phyloP scores from a whole-genome alignment of 2,113 vertebrate species.

The Salvelinus fontinalis region DNA sequence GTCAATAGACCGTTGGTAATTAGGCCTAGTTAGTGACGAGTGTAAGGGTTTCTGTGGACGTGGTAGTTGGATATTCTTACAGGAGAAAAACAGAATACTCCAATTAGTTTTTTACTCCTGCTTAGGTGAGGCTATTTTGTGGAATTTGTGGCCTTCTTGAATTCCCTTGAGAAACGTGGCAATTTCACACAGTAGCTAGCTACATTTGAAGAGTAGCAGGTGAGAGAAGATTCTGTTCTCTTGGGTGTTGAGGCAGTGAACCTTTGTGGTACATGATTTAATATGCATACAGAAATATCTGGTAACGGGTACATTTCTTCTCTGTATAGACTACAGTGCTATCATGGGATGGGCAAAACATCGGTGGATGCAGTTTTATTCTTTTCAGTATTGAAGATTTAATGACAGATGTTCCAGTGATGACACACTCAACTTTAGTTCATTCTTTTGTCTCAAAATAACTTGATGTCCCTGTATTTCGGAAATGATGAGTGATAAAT shows the following conservation, averaged over 20 bases:
- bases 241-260: constrained; percentile 3
- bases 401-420: too few relatives aligned
- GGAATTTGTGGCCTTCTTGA: not conserved
- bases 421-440: too few relatives aligned
- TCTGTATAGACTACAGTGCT: constrained; percentile 3
- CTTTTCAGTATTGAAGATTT: too few relatives aligned
- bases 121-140: not conserved
- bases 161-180: not conserved
- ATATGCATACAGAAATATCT: constrained; percentile 39
- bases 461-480: too few relatives aligned
- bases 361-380: not conserved
- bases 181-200: not conserved
- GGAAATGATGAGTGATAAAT: too few relatives aligned
- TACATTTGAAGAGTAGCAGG: constrained; percentile 35
- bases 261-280: constrained; percentile 40
- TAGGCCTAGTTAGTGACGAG: not conserved
- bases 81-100: not conserved
- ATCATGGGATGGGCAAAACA: not conserved
- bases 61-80: not conserved
- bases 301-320: too few relatives aligned
- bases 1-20: not conserved
- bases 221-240: constrained; percentile 31
- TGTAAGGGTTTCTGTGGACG: not conserved
- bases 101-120: constrained; percentile 11
- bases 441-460: too few relatives aligned